These are phyloP conservation scores for Mechanitis mazaeus DNA, from an alignment of 2,888 invertebrate species.

Conservation along the genomic window DNA sequence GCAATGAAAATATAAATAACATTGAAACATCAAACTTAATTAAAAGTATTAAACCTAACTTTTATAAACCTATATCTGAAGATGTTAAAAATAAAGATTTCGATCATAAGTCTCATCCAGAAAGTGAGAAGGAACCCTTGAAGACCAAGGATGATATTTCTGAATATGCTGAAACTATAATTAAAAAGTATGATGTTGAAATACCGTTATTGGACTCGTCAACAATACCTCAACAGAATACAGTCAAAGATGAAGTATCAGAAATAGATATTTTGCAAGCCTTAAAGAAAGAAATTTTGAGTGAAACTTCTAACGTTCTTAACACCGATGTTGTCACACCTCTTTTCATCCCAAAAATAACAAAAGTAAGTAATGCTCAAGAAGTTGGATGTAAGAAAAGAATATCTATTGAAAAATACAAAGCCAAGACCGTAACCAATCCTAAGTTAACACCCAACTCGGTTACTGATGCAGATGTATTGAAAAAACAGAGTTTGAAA, in stretches of 20 bases:
- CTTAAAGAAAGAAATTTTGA: conserved; percentile 67
- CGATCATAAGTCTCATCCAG: neutral
- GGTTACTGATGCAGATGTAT: conserved; percentile 40
- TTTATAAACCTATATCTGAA: conserved; percentile 48
- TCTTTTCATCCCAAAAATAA: conserved; percentile 59
- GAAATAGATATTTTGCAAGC: conserved; percentile 71
- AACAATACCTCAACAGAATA: conserved; percentile 41
- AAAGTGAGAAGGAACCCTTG: conserved; percentile 6
- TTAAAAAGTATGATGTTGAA: conserved; percentile 33
- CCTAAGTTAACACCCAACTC: conserved; percentile 14
- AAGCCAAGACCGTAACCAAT: conserved; percentile 48
- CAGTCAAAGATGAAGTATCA: conserved; percentile 45
- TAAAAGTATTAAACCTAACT: conserved; percentile 44
- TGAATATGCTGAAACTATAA: conserved; percentile 9
- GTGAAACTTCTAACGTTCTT: conserved; percentile 50
- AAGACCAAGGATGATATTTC: conserved; percentile 11
- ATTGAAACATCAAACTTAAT: neutral
- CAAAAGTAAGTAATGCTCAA: conserved; percentile 55
- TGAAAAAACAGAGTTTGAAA: conserved; percentile 60
- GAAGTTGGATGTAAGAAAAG: conserved; percentile 58
- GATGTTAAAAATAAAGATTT: conserved; percentile 1
- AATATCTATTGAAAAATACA: conserved; percentile 71
- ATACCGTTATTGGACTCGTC: conserved; percentile 46
- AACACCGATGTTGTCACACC: conserved; percentile 50
- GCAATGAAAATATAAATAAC: too few relatives aligned